Base-by-base conservation (phyloP, 2,797 vertebrate species). In the Melanotaenia boesemani region DNA sequence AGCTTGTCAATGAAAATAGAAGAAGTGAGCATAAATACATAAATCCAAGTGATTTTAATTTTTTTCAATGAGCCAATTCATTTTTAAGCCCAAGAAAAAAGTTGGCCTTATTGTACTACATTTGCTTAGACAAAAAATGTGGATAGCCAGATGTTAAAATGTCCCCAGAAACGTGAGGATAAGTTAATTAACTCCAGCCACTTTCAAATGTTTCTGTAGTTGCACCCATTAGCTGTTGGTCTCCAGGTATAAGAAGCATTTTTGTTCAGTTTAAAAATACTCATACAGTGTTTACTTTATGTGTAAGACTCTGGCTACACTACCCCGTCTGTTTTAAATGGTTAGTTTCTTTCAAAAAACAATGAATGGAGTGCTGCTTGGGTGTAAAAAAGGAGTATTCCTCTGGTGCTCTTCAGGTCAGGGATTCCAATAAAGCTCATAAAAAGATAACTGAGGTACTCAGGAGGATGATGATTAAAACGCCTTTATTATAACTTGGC, bases 1-100 rank as follows among this genome's bases (percentile, higher is more conserved):
- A 63, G 52, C 46, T 67, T 75, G 72, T 81, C 81, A 70, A 63
- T 44, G 4, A 44, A 44, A 16, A 4, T 44, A 16, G 28, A 44
- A 16, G 15, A 16, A 15, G 16, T 46, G 6, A 18, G 16, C 41
- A 46, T 18, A 46, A 15, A 46, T 46, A 15, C 16, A 18, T 46
- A n/a, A 50, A 50, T 50, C 16, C 7, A 50, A 8, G 48, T 22
- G 5, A 50, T n/a, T 50, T 16, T 20, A 9, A n/a, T 20, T 50
- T 7, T 50, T n/a, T n/a, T 30, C 28, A 30, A 30, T 30, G 28
- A 30, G 4, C 4, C 28, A 30, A 30, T 30, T 30, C 7, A n/a
- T 20, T 48, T 6, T 48, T 18, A 48, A 48, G 18, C 20, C 20
- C 5, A 48, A 20, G 18, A 20, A 8, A 20, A 15, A 30, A 30